Evolutionary conservation across 2,113 vertebrate species (phyloP), one percentile per base, ranked within the genome.

Genomic region (Oophaga pumilio): DNA sequence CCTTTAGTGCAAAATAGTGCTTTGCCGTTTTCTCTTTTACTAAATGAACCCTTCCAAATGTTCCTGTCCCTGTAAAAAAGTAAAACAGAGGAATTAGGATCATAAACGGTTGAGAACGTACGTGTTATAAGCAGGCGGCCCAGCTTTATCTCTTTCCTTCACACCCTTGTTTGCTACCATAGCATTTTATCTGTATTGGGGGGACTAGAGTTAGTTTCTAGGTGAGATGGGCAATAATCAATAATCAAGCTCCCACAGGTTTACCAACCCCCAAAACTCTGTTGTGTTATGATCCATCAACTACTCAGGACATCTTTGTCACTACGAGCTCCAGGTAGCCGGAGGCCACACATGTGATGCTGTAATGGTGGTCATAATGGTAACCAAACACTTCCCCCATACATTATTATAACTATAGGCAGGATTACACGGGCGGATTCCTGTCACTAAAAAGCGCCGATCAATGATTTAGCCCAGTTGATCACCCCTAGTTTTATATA

Each of bases 41-140:
- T 87, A 99, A 93, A 89, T 97, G 98, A 90, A 99, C 98, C 1
- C 98, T 94, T 0, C 98, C 98, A 50, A 99, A 99, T 0, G 98
- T 99, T 28, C 97, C 98, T 0, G 97, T 99, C 28, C 98, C 98
- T 99, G 90, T 22, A 87, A 89, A 88, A 62, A 26, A 56, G 0
- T 89, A 84, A 57, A 2, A 85, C 88, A 85, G 52, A 62, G 60
- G 17, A 6, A 20, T 20, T 62, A 62, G 4, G 26, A 14, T 69
- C 68, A 69, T 26, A 69, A 69, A 14, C 10, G 3, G 26, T 7
- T 15, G 5, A 69, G 24, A 5, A 69, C 8, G 18, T 20, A 9
- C 2, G 7, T 56, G 12, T 56, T 56, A 56, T 4, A 56, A 43
- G 33, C 3, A 43, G 33, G 33, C 5, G 3, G 3, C 5, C 33